Base-by-base conservation (phyloP, 2,113 vertebrate genomes). In the Taxidea taxus region DNA sequence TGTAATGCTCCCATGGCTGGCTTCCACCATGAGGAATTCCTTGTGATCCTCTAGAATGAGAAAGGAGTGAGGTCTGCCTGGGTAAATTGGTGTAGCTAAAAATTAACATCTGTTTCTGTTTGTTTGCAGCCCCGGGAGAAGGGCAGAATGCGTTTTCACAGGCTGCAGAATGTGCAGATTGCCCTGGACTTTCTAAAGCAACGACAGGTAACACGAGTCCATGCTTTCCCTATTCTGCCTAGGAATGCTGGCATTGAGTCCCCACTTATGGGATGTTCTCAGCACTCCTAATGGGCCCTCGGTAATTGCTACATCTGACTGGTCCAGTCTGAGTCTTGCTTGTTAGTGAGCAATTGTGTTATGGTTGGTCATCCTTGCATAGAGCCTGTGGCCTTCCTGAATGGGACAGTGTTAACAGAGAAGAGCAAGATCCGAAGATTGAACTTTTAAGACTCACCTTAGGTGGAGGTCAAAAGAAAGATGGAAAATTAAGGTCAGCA, bases 161-260 rank as follows among this genome's bases (percentile, higher is more conserved):
- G 99, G 68, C 98, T 99, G 70, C 99, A 99, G 98, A 99, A 99
- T 31, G 99, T 99, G 95, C 99, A 99, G 98, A 99, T 99, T 13
- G 99, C 99, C 21, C 98, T 99, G 96, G 99, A 99, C 97, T 99
- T 99, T 98, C 97, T 99, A 58, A 99, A 99, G 96, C 99, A 99
- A 97, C 97, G 99, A 31, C 99, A 99, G 99, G 99, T 99, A 37
- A 98, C 92, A 77, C 31, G 5, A 23, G 72, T 31, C 54, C 5
- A 0, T n/a, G n/a, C 3, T 27, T 70, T 84, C 56, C 58, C 77
- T 21, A 12, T 58, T 90, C 81, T 90, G 44, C 16, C 37, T 7
- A 13, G n/a, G 12, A 39, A 6, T 60, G 49, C 77, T 82, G 88
- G n/a, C 27, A 2, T n/a, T 21, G 0, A 15, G 16, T 64, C 49